These are phyloP conservation scores for Tetragonula carbonaria DNA, from an alignment of 2,888 invertebrate genomes.

Conservation along the genomic window DNA sequence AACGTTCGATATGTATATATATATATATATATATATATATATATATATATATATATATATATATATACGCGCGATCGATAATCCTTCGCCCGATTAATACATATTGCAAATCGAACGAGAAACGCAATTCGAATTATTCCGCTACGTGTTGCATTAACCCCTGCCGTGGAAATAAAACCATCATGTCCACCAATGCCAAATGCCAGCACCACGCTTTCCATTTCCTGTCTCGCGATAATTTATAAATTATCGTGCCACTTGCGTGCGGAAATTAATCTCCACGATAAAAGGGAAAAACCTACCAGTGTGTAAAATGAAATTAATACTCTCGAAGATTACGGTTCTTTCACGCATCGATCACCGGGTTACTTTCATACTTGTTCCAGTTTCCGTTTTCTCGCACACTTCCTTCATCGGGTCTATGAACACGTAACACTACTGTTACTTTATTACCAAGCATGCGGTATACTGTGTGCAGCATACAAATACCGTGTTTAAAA, in stretches of 20 bases:
- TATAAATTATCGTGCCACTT: background rate
- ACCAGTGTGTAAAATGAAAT: background rate
- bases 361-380: conserved; percentile 3
- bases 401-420: background rate
- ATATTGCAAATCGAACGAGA: background rate
- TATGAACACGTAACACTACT: background rate
- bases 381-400: conserved; percentile 10
- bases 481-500: no score
- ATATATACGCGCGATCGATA: background rate
- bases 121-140: conserved; percentile 1
- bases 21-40: no score
- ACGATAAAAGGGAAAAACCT: background rate
- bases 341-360: background rate
- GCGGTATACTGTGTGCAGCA: no score
- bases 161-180: background rate
- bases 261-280: background rate
- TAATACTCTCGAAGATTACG: background rate
- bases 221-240: background rate
- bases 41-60: no score
- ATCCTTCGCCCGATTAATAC: background rate
- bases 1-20: no score
- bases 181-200: no score
- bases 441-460: background rate
- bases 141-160: background rate
- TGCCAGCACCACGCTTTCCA: background rate